Conservation (phyloP, 2,113 vertebrate species). For the Cariama cristata region DNA sequence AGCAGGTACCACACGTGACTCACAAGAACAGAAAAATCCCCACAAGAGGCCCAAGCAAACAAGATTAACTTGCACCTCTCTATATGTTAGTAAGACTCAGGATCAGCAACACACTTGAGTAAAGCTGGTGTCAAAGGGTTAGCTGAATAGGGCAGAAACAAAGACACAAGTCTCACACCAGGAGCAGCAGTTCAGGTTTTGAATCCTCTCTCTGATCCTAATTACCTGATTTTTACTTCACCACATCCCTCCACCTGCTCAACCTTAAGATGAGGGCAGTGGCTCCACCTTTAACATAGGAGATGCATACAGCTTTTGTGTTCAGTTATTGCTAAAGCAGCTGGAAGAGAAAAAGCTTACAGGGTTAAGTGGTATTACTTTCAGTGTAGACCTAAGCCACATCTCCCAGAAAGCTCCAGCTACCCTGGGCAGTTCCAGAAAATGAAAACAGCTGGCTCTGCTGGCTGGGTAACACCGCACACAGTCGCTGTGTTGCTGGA, state of each 20-base stretch:
- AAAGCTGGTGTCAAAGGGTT: not conserved
- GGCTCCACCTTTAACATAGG: not conserved
- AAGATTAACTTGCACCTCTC: not conserved
- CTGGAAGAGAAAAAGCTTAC: not conserved
- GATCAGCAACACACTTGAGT: not conserved
- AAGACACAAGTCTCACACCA: not conserved
- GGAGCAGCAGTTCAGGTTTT: not conserved
- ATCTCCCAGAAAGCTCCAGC: not conserved
- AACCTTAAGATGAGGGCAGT: not conserved
- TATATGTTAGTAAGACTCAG: not conserved
- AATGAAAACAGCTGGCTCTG: not conserved
- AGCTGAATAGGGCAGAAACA: not conserved
- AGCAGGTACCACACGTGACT: not conserved
- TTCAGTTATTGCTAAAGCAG: not conserved
- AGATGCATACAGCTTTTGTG: not conserved
- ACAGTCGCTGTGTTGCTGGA: not conserved
- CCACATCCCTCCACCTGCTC: not conserved
- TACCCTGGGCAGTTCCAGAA: not conserved
- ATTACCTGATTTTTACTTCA: not conserved
- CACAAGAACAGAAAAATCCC: not conserved
- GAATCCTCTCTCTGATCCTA: not conserved
- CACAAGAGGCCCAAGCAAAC: not conserved
- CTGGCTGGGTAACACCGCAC: not conserved
- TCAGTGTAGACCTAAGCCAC: not conserved
- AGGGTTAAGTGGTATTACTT: not conserved